Percentiles rank a stretch among this genome's conserved stretches.
Evolutionary conservation across 2,113 vertebrate species (phyloP).

Genomic region (Patagioenas fasciata): DNA sequence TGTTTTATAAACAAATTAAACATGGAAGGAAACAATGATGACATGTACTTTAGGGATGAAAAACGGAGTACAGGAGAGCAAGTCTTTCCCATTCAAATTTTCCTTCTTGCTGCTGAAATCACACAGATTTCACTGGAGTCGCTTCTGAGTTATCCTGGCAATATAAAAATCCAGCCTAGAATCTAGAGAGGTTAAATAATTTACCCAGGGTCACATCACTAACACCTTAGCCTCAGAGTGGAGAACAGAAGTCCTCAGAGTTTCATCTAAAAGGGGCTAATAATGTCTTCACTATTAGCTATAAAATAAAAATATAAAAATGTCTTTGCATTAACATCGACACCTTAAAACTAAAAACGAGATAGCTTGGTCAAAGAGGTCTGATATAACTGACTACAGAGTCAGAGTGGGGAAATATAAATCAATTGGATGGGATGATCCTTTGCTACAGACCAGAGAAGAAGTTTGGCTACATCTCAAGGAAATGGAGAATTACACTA

Average conservation of each 20-base stretch:
- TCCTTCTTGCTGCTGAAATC: not conserved
- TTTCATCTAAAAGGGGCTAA: not conserved
- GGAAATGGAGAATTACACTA: not conserved
- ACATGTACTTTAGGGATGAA: not conserved
- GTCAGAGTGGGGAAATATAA: conserved; percentile 3
- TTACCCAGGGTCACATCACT: not conserved
- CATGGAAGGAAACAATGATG: not conserved
- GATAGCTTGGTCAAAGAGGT: conserved; percentile 1
- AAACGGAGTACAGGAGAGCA: not conserved
- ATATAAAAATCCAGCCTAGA: not conserved
- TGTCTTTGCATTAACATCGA: conserved; percentile 14
- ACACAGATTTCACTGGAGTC: not conserved
- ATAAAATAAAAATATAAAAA: conserved; percentile 47
- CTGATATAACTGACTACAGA: not conserved
- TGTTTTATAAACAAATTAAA: not conserved
- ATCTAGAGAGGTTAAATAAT: conserved; percentile 9
- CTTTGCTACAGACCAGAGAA: not conserved
- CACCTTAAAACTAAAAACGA: conserved; percentile 31
- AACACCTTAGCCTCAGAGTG: not conserved
- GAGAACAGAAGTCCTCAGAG: not conserved
- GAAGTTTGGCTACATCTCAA: conserved; percentile 34
- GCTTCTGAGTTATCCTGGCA: not conserved
- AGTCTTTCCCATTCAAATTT: not conserved
- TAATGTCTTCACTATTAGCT: not conserved
- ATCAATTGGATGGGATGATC: conserved; percentile 16